Percentiles rank a stretch among this genome's conserved stretches.
phyloP scores from a whole-genome alignment of 2,888 invertebrate genomes.

The Hemicrepidius hirtus region DNA sequence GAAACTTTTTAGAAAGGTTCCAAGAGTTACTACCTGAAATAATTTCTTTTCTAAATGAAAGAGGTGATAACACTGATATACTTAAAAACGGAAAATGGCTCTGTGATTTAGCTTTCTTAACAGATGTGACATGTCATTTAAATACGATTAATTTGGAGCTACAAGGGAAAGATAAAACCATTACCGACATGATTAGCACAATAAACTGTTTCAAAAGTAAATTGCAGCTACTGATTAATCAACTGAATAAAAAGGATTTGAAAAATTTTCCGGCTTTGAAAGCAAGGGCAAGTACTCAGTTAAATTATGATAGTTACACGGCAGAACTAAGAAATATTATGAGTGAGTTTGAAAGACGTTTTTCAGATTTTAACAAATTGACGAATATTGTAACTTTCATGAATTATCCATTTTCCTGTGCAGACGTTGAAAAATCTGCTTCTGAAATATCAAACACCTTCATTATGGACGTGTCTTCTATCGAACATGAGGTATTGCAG shows the following conservation, averaged over 20 bases:
- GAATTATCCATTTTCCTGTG: slow-evolving; percentile 44
- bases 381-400: slow-evolving; percentile 39
- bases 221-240: slow-evolving; percentile 50
- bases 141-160: slow-evolving; percentile 37
- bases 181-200: slow-evolving; percentile 49
- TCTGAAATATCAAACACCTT: slow-evolving; percentile 49
- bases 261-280: slow-evolving; percentile 32
- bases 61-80: slow-evolving; percentile 53
- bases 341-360: slow-evolving; percentile 44
- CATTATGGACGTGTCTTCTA: slow-evolving; percentile 41
- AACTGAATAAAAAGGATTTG: slow-evolving; percentile 27
- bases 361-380: slow-evolving; percentile 46
- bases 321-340: slow-evolving; percentile 39
- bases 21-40: slow-evolving; percentile 56
- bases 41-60: slow-evolving; percentile 55
- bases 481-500: slow-evolving; percentile 46
- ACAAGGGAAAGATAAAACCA: slow-evolving; percentile 46
- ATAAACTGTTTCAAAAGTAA: slow-evolving; percentile 53
- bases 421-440: slow-evolving; percentile 48
- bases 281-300: not conserved
- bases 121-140: slow-evolving; percentile 44
- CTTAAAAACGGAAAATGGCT: slow-evolving; percentile 54
- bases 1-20: slow-evolving; percentile 55
- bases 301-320: not conserved
- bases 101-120: slow-evolving; percentile 42